Base-by-base conservation (phyloP, 2,113 vertebrate genomes). In the Dissostichus mawsoni region DNA sequence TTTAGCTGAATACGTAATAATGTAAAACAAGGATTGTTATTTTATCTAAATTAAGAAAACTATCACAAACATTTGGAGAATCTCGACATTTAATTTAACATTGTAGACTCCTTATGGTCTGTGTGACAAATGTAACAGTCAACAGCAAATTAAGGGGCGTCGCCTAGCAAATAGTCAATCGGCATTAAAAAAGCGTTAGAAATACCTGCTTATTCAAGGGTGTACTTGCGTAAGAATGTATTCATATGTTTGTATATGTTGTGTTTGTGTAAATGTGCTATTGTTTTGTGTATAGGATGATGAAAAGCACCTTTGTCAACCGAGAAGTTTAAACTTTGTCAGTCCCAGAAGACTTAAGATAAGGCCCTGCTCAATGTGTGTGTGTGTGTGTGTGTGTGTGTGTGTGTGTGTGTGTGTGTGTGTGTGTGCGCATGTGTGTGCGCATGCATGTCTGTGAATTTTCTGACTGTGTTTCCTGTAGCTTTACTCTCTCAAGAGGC, bases 241-340 rank as follows among this genome's bases (percentile, higher is more conserved):
- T 67, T 16, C 56, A 44, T 20, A 11, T 36, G 25, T 62, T 36
- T 62, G 58, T 63, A 48, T 16, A 16, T 63, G 58, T 33, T 69
- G 11, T 44, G 20, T 25, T 17, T 75, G 48, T 65, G 29, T 67
- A 17, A 17, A 51, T 63, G 11, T 59, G 29, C 7, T 20, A 55
- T 23, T 36, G 17, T 73, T 29, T 36, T 53, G 29, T 73, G 65
- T 76, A 58, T 59, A 25, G 36, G 73, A 13, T 85, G 53, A 87
- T 91, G 76, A 88, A 90, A 85, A 78, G 81, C 76, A 83, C 81
- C 83, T 89, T 91, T 89, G 84, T 88, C 63, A 89, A 55, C 64
- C 71, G 73, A 89, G 84, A 85, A 74, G 81, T 72, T 87, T 41
- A 36, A 61, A 16, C 14, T 72, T 41, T 52, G 13, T 47, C 18